phyloP scores from a whole-genome alignment of 1,140 invertebrate genomes.

The Marisa cornuarietis region DNA sequence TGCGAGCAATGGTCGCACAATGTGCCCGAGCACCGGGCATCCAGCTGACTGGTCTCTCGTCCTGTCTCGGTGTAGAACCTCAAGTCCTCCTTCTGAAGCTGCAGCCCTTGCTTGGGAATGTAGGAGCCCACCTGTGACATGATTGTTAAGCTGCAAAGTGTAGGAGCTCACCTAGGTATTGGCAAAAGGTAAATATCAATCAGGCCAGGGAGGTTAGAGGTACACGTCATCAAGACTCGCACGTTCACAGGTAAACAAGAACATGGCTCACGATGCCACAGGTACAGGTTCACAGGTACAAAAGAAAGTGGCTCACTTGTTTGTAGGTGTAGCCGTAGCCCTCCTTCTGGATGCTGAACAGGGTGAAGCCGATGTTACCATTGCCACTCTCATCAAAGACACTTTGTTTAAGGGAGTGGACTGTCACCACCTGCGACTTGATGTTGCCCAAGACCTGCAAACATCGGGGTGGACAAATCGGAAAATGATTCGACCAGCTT shows the following conservation, averaged over 20 bases:
- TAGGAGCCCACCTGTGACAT: constrained; percentile 43
- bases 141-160: not conserved
- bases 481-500: no score
- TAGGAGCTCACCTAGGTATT: not conserved
- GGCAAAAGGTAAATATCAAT: no score
- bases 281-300: no score
- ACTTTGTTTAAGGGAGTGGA: not conserved
- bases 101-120: constrained; percentile 21
- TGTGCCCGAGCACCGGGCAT: constrained; percentile 19
- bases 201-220: no score
- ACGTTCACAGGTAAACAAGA: no score
- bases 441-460: constrained; percentile 9
- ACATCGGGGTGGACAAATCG: not conserved
- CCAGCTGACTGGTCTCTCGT: constrained; percentile 9
- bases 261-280: no score
- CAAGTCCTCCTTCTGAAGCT: constrained; percentile 20
- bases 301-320: not conserved
- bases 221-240: no score
- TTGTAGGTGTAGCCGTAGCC: constrained; percentile 26
- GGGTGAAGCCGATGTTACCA: constrained; percentile 51
- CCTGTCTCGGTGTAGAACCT: constrained; percentile 28
- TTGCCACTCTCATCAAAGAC: constrained; percentile 54
- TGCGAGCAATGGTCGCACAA: constrained; percentile 23
- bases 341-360: constrained; percentile 48
- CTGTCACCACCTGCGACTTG: constrained; percentile 12